A percentile compares a stretch with the other conserved stretches of the same genome.
phyloP scores from a whole-genome alignment of 92 coral and sea anemone species.

The Palythoa heliodiscus region DNA sequence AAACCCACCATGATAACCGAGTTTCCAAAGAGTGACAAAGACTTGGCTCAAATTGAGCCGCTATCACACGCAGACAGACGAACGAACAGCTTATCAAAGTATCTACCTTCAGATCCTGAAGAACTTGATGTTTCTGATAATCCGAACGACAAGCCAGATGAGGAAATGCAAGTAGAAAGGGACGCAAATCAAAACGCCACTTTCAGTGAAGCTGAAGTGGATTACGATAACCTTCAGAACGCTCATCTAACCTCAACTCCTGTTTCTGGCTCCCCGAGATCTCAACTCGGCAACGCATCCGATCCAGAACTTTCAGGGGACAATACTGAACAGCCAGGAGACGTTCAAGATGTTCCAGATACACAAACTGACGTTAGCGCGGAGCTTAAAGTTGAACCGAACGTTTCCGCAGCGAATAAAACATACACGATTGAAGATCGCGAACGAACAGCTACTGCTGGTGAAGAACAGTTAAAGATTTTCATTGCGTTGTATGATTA shows the following conservation, averaged over 20 bases:
- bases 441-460: slow-evolving; percentile 39
- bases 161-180: slow-evolving; percentile 8
- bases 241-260: slow-evolving; percentile 66
- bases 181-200: slow-evolving; percentile 31
- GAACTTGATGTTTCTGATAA: background rate
- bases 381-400: slow-evolving; percentile 20
- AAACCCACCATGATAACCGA: slow-evolving; percentile 43
- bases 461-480: slow-evolving; percentile 65
- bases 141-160: background rate
- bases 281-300: background rate
- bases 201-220: slow-evolving; percentile 80
- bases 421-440: slow-evolving; percentile 55
- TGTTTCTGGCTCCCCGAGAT: slow-evolving; percentile 36
- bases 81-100: slow-evolving; percentile 46
- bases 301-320: slow-evolving; percentile 21
- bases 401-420: slow-evolving; percentile 37
- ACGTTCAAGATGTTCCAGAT: slow-evolving; percentile 12
- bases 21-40: slow-evolving; percentile 40
- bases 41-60: slow-evolving; percentile 26
- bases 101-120: slow-evolving; percentile 33
- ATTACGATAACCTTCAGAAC: slow-evolving; percentile 49
- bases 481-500: slow-evolving; percentile 93
- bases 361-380: background rate
- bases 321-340: slow-evolving; percentile 15
- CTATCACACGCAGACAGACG: slow-evolving; percentile 15